A percentile compares a stretch with the other conserved stretches of the same genome.
Conservation (phyloP, 2,797 vertebrate genomes). For the Buceros bicornis region DNA sequence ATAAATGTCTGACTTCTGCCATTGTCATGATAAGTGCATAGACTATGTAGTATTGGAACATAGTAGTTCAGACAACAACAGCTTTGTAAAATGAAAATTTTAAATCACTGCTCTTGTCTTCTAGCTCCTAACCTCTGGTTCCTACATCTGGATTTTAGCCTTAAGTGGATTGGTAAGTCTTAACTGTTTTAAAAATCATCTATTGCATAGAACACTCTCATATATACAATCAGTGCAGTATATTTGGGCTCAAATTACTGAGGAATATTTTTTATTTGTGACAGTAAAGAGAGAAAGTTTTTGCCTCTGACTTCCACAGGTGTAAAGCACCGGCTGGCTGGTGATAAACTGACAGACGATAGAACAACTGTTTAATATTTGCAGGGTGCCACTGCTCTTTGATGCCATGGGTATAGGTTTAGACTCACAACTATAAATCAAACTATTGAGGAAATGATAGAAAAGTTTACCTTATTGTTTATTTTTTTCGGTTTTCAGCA, state of each 20-base stretch:
- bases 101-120: slow-evolving; percentile 62
- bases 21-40: background rate
- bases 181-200: background rate
- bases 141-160: slow-evolving; percentile 94
- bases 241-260: background rate
- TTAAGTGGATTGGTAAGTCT: slow-evolving; percentile 94
- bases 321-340: background rate
- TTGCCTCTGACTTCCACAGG: background rate
- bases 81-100: slow-evolving; percentile 12
- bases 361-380: background rate
- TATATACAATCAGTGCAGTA: background rate
- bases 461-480: background rate
- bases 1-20: background rate
- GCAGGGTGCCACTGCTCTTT: background rate
- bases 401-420: background rate
- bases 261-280: background rate
- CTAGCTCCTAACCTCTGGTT: slow-evolving; percentile 94
- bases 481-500: background rate
- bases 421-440: background rate
- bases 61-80: background rate
- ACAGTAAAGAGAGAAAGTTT: background rate
- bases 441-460: background rate
- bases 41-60: background rate
- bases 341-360: background rate
- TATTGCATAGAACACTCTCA: background rate